Conservation (phyloP, 2,888 invertebrate genomes). For the Perithous albicinctus region DNA sequence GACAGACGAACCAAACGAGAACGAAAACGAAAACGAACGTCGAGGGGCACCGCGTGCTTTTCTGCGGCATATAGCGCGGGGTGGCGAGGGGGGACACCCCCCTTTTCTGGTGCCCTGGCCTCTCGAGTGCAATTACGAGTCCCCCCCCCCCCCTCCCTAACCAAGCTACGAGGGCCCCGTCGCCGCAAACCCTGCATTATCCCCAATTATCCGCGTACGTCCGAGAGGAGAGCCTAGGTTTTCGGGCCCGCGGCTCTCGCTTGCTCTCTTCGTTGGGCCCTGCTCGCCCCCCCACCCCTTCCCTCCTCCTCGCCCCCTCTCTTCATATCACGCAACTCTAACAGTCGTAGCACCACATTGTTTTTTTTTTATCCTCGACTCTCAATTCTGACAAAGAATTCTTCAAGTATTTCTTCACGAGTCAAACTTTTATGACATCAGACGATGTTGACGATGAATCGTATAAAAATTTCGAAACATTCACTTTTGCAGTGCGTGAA, state of each 20-base stretch:
- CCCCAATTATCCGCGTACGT: slow-evolving; percentile 84
- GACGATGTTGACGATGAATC: no score
- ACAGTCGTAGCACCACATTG: slow-evolving; percentile 8
- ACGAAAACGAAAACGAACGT: slow-evolving; percentile 64
- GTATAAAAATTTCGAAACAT: no score
- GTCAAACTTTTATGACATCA: neutral
- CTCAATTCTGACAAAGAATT: neutral
- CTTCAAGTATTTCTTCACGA: neutral
- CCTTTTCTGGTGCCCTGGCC: slow-evolving; percentile 62
- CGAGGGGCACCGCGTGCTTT: slow-evolving; percentile 34
- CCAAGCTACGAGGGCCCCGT: slow-evolving; percentile 62
- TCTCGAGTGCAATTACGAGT: slow-evolving; percentile 83
- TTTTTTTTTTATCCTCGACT: neutral
- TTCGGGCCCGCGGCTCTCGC: slow-evolving; percentile 75
- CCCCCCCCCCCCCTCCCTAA: no score
- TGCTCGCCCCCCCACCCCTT: slow-evolving; percentile 22
- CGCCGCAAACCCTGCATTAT: slow-evolving; percentile 82
- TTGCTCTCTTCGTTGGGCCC: slow-evolving; percentile 44
- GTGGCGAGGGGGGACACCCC: slow-evolving; percentile 39
- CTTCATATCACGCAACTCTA: slow-evolving; percentile 3
- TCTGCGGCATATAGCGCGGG: slow-evolving; percentile 31
- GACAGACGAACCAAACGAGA: slow-evolving; percentile 71
- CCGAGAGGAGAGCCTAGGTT: slow-evolving; percentile 77
- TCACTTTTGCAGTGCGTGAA: no score
- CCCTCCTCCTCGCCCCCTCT: slow-evolving; percentile 13